phyloP scores from a whole-genome alignment of 2,888 invertebrate genomes.

The Altica lythri region DNA sequence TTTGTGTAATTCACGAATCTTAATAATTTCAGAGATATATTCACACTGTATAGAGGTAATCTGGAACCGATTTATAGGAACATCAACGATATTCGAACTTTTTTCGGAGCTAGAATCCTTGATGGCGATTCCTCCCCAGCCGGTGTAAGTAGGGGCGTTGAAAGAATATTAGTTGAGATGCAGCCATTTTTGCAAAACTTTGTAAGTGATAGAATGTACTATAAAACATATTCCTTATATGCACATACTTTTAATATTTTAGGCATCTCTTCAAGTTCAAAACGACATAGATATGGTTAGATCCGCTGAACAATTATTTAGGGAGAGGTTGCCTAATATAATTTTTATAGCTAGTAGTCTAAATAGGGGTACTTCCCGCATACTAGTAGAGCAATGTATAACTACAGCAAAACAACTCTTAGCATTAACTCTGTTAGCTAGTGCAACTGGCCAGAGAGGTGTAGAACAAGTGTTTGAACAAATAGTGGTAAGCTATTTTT shows the following conservation, averaged over 20 bases:
- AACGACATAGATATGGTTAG: slow-evolving; percentile 54
- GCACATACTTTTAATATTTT: slow-evolving; percentile 28
- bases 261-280: slow-evolving; percentile 48
- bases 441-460: slow-evolving; percentile 54
- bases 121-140: slow-evolving; percentile 54
- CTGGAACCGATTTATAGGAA: slow-evolving; percentile 57
- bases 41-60: slow-evolving; percentile 53
- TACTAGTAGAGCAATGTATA: slow-evolving; percentile 47
- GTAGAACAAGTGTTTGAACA: slow-evolving; percentile 54
- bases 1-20: slow-evolving; percentile 13
- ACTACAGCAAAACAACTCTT: slow-evolving; percentile 47
- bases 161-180: slow-evolving; percentile 56
- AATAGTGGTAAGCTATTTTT: slow-evolving; percentile 56
- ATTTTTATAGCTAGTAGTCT: slow-evolving; percentile 44
- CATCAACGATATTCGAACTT: slow-evolving; percentile 56
- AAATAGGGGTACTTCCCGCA: slow-evolving; percentile 43
- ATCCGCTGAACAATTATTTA: slow-evolving; percentile 50
- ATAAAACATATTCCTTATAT: slow-evolving; percentile 6
- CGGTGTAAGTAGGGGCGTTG: slow-evolving; percentile 56
- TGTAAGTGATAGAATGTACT: too few relatives aligned
- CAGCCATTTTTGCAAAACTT: slow-evolving; percentile 56
- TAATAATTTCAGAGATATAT: slow-evolving; percentile 53
- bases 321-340: slow-evolving; percentile 50
- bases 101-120: slow-evolving; percentile 57
- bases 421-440: slow-evolving; percentile 50